Base-by-base conservation (phyloP, 2,113 vertebrate species). In the Serinus canaria region DNA sequence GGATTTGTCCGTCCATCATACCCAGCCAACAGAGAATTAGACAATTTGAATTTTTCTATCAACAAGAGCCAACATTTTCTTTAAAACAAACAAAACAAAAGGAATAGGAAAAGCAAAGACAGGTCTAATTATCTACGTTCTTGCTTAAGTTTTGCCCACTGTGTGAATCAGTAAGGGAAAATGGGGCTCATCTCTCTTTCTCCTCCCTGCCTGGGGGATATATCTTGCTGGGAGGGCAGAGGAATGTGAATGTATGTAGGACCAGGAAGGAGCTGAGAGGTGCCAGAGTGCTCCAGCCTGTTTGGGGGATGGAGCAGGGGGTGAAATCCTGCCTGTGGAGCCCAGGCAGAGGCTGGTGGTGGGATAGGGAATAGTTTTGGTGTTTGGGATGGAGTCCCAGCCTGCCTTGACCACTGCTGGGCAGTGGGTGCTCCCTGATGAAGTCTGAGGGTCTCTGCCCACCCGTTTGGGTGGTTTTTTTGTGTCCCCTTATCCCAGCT, bases 191-290 rank as follows among this genome's bases (percentile, higher is more conserved):
- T 91, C 31, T 33, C 10, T 59, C 15, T 23, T 92, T 8, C 39
- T 60, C 47, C 33, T 77, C 43, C 69, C 59, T 90, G 46, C 55
- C 58, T 33, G 15, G n/a, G 53, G 72, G 27, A 17, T 62, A 2
- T 10, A 0, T 18, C 17, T 56, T 35, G 39, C 66, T 68, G 85
- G 50, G 39, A 83, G 76, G 55, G 60, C 46, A 85, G 7, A 8
- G 47, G 25, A 43, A 1, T 66, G 50, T 70, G 60, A 23, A 1
- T 69, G 0, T 12, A 0, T 10, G 33, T 18, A 13, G 58, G 39
- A 49, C 22, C 20, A 33, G 47, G 76, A 52, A 39, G 66, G 56
- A 74, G 55, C n/a, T 63, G 41, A 55, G 44, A 21, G 44, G 19
- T 87, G 30, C 69, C 43, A 3, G 30, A 21, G 37, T 58, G 24